Percentiles rank a stretch among this genome's conserved stretches.
These are phyloP conservation scores for Drosophila mayri DNA, from an alignment of 1,140 invertebrate genomes.

Conservation along the genomic window DNA sequence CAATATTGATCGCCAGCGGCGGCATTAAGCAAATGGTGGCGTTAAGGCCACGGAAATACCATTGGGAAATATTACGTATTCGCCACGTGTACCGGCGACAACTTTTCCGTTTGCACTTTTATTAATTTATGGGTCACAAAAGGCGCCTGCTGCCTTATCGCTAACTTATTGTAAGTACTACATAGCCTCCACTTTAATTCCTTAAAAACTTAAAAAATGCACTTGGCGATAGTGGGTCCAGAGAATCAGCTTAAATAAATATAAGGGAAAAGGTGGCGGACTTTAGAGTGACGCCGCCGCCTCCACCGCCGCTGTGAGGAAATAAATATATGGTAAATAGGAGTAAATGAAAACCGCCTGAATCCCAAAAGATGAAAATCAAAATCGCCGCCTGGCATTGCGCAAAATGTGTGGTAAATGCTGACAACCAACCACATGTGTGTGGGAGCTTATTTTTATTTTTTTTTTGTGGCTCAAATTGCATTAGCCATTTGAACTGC, in stretches of 20 bases:
- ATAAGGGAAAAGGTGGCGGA: constrained; percentile 1
- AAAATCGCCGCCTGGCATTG: constrained; percentile 53
- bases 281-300: not conserved
- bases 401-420: constrained; percentile 76
- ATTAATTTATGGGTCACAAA: constrained; percentile 43
- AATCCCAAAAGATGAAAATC: constrained; percentile 54
- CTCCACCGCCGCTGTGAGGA: constrained; percentile 8
- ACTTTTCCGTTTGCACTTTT: constrained; percentile 22
- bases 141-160: constrained; percentile 39
- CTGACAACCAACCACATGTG: constrained; percentile 43
- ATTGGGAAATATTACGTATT: constrained; percentile 70
- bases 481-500: constrained; percentile 58
- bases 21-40: constrained; percentile 64
- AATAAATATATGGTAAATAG: constrained; percentile 72
- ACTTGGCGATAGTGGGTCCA: constrained; percentile 57
- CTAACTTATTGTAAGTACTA: constrained; percentile 31
- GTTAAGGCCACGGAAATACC: constrained; percentile 49
- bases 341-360: constrained; percentile 66
- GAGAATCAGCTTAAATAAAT: constrained; percentile 72
- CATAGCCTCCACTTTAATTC: constrained; percentile 9
- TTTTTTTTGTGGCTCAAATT: constrained; percentile 50
- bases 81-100: constrained; percentile 56
- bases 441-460: constrained; percentile 22
- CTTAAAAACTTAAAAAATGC: constrained; percentile 46
- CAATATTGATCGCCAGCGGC: constrained; percentile 49